These are phyloP conservation scores for Phrynosoma platyrhinos DNA, from an alignment of 2,113 vertebrate genomes.

Conservation along the genomic window DNA sequence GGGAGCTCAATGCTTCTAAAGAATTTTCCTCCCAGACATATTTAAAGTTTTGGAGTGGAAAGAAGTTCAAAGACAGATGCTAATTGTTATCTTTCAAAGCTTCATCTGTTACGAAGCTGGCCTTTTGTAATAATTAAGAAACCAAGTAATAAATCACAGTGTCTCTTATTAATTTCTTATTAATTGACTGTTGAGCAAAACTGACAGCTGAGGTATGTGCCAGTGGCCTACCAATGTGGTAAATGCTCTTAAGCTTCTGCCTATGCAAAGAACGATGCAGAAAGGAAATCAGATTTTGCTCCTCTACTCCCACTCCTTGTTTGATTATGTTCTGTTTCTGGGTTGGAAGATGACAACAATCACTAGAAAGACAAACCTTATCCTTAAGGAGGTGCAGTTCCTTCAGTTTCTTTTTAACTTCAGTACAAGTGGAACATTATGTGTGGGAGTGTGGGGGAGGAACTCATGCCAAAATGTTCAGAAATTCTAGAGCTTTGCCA, in stretches of 20 bases:
- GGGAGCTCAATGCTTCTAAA: neutral
- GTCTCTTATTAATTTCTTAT: slow-evolving; percentile 28
- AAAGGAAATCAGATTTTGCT: slow-evolving; percentile 13
- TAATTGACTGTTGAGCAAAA: slow-evolving; percentile 20
- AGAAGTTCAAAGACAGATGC: slow-evolving; percentile 33
- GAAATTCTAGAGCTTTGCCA: too few species aligned
- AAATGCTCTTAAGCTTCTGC: slow-evolving; percentile 4
- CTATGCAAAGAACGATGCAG: neutral
- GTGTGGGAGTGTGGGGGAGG: too few species aligned
- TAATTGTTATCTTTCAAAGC: slow-evolving; percentile 29
- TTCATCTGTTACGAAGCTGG: slow-evolving; percentile 30
- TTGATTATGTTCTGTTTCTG: neutral
- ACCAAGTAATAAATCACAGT: slow-evolving; percentile 27
- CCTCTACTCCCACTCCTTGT: neutral
- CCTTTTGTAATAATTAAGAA: slow-evolving; percentile 39
- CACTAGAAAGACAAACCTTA: neutral
- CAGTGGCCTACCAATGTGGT: neutral
- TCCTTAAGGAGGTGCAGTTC: neutral
- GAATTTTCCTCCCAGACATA: neutral
- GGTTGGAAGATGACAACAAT: neutral
- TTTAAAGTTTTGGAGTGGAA: slow-evolving; percentile 8
- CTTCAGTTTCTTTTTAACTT: neutral
- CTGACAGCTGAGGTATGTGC: neutral
- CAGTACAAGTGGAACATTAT: too few species aligned
- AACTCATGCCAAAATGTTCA: too few species aligned